phyloP scores from a whole-genome alignment of 2,113 vertebrate genomes.

The Colossoma macropomum region DNA sequence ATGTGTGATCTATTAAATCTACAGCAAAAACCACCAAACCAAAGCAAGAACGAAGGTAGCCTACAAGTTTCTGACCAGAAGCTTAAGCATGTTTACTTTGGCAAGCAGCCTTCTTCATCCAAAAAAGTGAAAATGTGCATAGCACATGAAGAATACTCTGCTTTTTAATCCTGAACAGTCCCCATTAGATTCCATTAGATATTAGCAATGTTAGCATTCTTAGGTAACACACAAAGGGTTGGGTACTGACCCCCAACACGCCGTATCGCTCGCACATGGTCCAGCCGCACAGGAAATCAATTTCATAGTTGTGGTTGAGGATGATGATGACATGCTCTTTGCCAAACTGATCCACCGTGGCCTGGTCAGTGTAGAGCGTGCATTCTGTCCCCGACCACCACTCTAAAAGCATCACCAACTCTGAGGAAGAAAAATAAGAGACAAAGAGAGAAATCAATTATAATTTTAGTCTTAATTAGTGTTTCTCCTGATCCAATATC shows the following conservation, averaged over 20 bases:
- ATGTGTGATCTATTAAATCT: too few relatives aligned
- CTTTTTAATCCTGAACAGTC: too few relatives aligned
- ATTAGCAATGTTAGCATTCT: not conserved
- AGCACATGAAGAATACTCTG: too few relatives aligned
- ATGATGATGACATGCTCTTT: constrained; percentile 96
- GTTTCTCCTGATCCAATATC: not conserved
- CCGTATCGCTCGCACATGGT: constrained; percentile 97
- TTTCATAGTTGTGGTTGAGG: constrained; percentile 98
- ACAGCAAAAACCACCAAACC: too few relatives aligned
- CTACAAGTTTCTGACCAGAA: not conserved
- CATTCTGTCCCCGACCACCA: constrained; percentile 98
- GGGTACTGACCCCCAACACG: constrained; percentile 87
- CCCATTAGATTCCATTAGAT: not conserved
- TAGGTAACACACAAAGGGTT: not conserved
- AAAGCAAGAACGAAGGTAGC: too few relatives aligned
- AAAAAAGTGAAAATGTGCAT: too few relatives aligned
- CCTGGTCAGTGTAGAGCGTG: constrained; percentile 90
- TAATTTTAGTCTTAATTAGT: not conserved
- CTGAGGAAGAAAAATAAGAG: constrained; percentile 63
- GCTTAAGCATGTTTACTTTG: not conserved
- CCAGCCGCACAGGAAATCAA: constrained; percentile 98
- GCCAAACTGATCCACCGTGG: constrained; percentile 87
- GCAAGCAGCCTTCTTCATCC: not conserved
- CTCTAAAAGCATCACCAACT: constrained; percentile 97
- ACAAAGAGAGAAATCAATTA: not conserved